Conservation (phyloP, 2,888 invertebrate species). For the Marronus borbonicus region DNA sequence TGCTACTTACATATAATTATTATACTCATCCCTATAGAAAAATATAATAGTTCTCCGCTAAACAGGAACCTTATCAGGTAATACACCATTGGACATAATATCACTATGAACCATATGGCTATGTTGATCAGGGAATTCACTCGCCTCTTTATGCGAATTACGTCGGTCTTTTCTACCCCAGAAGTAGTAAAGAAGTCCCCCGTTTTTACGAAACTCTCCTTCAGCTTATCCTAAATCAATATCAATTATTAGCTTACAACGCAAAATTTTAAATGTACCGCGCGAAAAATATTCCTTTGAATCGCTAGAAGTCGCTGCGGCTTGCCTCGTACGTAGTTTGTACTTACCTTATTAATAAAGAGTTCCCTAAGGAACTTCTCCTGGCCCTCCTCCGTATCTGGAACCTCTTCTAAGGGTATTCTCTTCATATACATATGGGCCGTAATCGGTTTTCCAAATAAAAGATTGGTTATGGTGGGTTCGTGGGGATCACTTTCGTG, state of each 20-base stretch:
- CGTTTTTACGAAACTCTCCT: conserved; percentile 81
- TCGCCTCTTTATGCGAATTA: conserved; percentile 75
- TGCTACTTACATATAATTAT: conserved; percentile 83
- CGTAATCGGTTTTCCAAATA: conserved; percentile 81
- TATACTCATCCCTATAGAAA: conserved; percentile 80
- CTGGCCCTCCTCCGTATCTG: conserved; percentile 81
- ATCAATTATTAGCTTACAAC: background rate
- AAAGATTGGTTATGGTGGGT: conserved; percentile 85
- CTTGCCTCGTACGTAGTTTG: background rate
- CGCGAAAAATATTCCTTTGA: background rate
- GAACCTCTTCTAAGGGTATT: conserved; percentile 86
- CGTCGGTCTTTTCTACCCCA: conserved; percentile 78
- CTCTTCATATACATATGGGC: conserved; percentile 86
- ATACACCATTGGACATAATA: conserved; percentile 82
- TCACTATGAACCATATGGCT: conserved; percentile 78
- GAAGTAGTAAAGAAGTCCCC: conserved; percentile 87
- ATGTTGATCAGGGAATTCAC: conserved; percentile 82
- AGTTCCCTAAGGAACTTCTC: conserved; percentile 87
- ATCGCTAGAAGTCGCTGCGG: conserved; percentile 56
- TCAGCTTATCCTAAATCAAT: conserved; percentile 77
- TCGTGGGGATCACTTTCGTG: conserved; percentile 73
- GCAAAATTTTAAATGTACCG: too few relatives aligned
- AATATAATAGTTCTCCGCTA: conserved; percentile 81
- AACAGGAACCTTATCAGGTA: conserved; percentile 78
- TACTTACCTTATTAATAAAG: conserved; percentile 84